Evolutionary conservation across 2,113 vertebrate species (phyloP).

Genomic region (Corapipo altera): DNA sequence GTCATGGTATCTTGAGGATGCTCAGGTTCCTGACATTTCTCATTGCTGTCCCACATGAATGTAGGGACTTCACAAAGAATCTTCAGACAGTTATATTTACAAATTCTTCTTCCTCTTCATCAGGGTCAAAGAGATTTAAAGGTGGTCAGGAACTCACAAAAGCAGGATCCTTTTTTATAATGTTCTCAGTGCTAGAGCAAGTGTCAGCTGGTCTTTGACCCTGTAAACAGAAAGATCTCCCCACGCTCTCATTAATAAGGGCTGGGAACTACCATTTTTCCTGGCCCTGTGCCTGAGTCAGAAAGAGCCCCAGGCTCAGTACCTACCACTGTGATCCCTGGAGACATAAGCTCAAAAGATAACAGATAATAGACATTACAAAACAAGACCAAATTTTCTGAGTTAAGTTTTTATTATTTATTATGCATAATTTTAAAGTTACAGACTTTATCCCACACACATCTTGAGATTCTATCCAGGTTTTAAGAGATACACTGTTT

Average conservation of each 20-base stretch:
- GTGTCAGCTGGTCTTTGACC: slow-evolving; percentile 22
- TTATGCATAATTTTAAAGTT: background rate
- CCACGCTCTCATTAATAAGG: background rate
- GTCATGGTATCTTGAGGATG: background rate
- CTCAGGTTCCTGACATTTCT: background rate
- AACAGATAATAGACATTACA: background rate
- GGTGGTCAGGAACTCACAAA: slow-evolving; percentile 23
- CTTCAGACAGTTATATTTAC: background rate
- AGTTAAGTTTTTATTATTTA: background rate
- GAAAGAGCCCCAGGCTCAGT: background rate
- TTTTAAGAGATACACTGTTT: background rate
- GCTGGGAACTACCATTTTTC: slow-evolving; percentile 28
- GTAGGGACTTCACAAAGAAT: background rate
- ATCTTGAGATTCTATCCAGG: background rate
- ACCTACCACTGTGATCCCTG: background rate
- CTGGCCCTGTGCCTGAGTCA: slow-evolving; percentile 39
- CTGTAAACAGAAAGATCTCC: slow-evolving; percentile 2
- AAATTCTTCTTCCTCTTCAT: background rate
- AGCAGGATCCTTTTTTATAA: background rate
- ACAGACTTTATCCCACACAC: no score
- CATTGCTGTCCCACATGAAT: background rate
- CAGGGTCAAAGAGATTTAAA: slow-evolving; percentile 34
- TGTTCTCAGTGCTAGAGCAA: slow-evolving; percentile 7
- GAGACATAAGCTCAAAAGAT: background rate
- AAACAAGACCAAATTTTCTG: background rate